Conservation (phyloP, 2,888 invertebrate species). For the Blomia tropicalis region DNA sequence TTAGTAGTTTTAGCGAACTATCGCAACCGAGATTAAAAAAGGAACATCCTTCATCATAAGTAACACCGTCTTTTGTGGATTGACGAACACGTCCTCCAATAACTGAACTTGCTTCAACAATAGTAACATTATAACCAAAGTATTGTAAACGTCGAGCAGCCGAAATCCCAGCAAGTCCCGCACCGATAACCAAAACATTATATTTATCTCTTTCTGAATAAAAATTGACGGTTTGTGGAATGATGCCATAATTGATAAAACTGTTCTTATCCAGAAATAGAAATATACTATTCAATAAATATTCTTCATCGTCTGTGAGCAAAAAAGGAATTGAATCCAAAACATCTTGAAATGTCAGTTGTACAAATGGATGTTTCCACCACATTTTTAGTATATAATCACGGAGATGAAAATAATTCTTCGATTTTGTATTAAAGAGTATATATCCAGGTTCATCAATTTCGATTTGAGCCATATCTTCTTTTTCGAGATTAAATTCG, state of each 20-base stretch:
- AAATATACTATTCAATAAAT: no score
- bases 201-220: background rate
- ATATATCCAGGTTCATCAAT: no score
- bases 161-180: background rate
- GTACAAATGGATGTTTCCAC: no score
- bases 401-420: no score
- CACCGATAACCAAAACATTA: background rate
- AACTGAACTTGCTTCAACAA: background rate
- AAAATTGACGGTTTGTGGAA: background rate
- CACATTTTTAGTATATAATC: no score
- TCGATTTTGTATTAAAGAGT: no score
- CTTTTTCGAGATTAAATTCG: no score
- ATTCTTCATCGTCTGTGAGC: no score
- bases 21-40: background rate
- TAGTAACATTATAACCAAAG: background rate
- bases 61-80: background rate
- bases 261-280: background rate
- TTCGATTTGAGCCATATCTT: no score
- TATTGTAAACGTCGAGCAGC: background rate
- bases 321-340: no score
- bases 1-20: background rate
- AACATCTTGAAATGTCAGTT: no score
- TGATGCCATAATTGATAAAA: background rate
- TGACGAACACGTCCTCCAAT: background rate
- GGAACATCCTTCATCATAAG: background rate